These are phyloP conservation scores for Monoplex corrugatus DNA, from an alignment of 2,888 invertebrate genomes.

Conservation along the genomic window DNA sequence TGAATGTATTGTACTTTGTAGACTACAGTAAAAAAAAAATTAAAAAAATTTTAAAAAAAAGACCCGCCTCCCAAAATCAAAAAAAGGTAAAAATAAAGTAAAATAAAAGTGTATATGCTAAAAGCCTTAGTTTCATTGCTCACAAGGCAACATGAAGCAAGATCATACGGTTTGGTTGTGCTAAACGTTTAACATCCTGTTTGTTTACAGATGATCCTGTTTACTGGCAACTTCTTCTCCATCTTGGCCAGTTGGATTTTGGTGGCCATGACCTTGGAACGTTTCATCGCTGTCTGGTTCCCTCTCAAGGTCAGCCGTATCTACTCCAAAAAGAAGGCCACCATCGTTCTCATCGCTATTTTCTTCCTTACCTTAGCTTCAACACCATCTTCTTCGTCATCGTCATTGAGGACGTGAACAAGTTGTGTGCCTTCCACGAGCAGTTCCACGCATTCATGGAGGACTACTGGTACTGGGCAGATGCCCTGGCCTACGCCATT, in stretches of 20 bases:
- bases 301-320: constrained; percentile 69
- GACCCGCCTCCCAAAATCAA: too few species aligned
- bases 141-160: background rate
- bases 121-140: background rate
- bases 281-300: constrained; percentile 75
- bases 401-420: constrained; percentile 39
- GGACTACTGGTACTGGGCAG: constrained; percentile 71
- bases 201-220: constrained; percentile 36
- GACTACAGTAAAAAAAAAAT: background rate
- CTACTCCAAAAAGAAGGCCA: constrained; percentile 56
- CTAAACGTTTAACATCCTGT: background rate
- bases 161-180: background rate
- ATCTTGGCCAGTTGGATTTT: constrained; percentile 75
- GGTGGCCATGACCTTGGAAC: constrained; percentile 75
- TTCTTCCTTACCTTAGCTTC: constrained; percentile 53
- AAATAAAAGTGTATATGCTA: background rate
- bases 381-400: constrained; percentile 52
- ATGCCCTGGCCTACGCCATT: constrained; percentile 67
- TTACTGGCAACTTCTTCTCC: constrained; percentile 62
- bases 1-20: too few species aligned
- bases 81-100: background rate
- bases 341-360: constrained; percentile 61
- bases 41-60: too few species aligned
- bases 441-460: constrained; percentile 59
- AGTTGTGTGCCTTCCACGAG: constrained; percentile 25